Evolutionary conservation across 2,888 invertebrate genomes (phyloP), one percentile per base, ranked within the genome.

Genomic region (Aspidiotus destructor): DNA sequence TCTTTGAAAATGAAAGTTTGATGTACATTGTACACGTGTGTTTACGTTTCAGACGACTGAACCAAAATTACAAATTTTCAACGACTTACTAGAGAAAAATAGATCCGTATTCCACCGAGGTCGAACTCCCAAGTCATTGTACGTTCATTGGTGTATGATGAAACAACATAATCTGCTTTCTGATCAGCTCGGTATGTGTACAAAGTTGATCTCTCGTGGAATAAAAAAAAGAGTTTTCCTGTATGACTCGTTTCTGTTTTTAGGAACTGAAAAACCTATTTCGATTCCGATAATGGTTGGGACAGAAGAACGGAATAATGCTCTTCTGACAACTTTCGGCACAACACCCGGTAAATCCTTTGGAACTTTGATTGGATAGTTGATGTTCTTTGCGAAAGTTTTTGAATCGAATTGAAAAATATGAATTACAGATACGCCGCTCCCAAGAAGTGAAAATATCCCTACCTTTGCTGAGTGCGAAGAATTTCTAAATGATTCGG

Each of bases 391-490:
- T 28, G 28, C 28, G 28, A 28, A 28, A 28, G 10, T 48, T 48
- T 48, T 3, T 48, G 48, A 11, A 2, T 13, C 48, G 3, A n/a
- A 48, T 48, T 48, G n/a, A n/a, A 48, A 48, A 13, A 13, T 48
- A 3, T 11, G 48, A 13, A 2, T 48, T 48, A 2, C 6, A 72
- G 72, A 70, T 13, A 71, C 70, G 15, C 69, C 70, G 15, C 48
- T 72, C n/a, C 62, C 74, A 75, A 72, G 73, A 79, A 79, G 74
- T 71, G 86, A 86, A 72, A 82, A 82, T 73, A 82, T 86, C 8
- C 75, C 86, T 71, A 85, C 85, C 72, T 95, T 96, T 76, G 92
- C 93, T 58, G 96, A 96, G 79, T 92, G 92, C 3, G 96, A 97
- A 78, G 94, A 95, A 71, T 81, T 87, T 72, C 83, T 94, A 61